Conservation (phyloP, 2,797 vertebrate species). For the Pogoniulus pusillus region DNA sequence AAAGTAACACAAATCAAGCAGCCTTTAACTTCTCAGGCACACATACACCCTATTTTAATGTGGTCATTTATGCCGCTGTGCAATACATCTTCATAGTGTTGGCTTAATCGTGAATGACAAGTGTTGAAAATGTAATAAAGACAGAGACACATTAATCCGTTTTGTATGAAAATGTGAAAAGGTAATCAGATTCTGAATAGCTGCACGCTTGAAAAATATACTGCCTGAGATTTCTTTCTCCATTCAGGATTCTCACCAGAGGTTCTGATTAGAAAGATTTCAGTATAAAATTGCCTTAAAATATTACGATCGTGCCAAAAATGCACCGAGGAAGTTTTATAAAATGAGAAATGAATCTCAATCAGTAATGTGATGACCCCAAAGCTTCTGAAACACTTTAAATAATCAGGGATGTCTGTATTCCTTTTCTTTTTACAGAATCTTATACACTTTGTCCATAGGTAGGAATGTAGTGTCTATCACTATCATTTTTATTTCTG, state of each 20-base stretch:
- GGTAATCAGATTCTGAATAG: slow-evolving; percentile 79
- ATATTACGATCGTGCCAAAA: not conserved
- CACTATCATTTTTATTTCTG: slow-evolving; percentile 23
- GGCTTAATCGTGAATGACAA: slow-evolving; percentile 79
- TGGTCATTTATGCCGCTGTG: slow-evolving; percentile 68
- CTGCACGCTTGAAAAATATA: slow-evolving; percentile 72
- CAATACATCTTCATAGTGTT: slow-evolving; percentile 77
- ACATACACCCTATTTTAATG: slow-evolving; percentile 64
- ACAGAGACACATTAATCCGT: slow-evolving; percentile 77
- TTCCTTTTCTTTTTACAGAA: slow-evolving; percentile 20
- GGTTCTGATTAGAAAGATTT: slow-evolving; percentile 59
- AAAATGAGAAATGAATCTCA: slow-evolving; percentile 18
- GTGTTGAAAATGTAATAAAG: slow-evolving; percentile 81
- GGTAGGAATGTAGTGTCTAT: slow-evolving; percentile 1
- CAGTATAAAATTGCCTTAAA: slow-evolving; percentile 39
- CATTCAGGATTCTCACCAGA: slow-evolving; percentile 44
- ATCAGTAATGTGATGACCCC: slow-evolving; percentile 4
- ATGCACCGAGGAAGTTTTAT: not conserved
- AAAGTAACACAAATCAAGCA: slow-evolving; percentile 70
- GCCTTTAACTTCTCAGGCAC: slow-evolving; percentile 62
- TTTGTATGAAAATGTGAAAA: slow-evolving; percentile 81
- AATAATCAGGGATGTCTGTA: slow-evolving; percentile 29
- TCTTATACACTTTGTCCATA: not conserved
- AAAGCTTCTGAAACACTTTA: slow-evolving; percentile 29
- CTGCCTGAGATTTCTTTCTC: slow-evolving; percentile 56